A percentile compares a stretch with the other conserved stretches of the same genome.
These are phyloP conservation scores for Chunga burmeisteri DNA, from an alignment of 2,113 vertebrate species.

Conservation along the genomic window DNA sequence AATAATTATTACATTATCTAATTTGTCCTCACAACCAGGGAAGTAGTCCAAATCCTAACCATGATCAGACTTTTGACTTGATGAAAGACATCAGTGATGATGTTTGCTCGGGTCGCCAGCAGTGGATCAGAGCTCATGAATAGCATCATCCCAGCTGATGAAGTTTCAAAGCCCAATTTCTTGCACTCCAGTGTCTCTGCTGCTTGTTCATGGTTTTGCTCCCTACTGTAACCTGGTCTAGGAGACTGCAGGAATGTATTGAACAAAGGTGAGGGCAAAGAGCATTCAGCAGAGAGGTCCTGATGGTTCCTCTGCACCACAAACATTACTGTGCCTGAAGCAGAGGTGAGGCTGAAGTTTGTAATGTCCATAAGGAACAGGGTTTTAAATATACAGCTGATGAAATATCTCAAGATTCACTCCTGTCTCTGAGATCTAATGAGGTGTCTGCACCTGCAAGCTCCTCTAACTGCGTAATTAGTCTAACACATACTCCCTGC, in stretches of 20 bases:
- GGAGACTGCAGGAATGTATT: neutral
- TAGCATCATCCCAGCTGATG: neutral
- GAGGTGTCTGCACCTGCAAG: neutral
- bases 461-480: neutral
- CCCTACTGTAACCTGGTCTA: neutral
- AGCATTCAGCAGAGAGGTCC: neutral
- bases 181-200: neutral
- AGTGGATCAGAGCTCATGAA: neutral
- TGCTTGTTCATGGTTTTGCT: neutral
- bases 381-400: neutral
- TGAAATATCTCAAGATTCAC: neutral
- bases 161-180: neutral
- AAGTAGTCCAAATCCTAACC: neutral
- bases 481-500: neutral
- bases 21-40: neutral
- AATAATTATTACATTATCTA: neutral
- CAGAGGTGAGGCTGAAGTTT: neutral
- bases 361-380: neutral
- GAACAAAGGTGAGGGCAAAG: neutral
- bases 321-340: neutral
- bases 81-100: neutral
- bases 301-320: neutral
- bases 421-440: neutral
- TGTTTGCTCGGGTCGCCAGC: neutral
- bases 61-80: neutral